Evolutionary conservation across 1,140 invertebrate species (phyloP), one percentile per base, ranked within the genome.

Genomic region (Frieseomelitta varia): DNA sequence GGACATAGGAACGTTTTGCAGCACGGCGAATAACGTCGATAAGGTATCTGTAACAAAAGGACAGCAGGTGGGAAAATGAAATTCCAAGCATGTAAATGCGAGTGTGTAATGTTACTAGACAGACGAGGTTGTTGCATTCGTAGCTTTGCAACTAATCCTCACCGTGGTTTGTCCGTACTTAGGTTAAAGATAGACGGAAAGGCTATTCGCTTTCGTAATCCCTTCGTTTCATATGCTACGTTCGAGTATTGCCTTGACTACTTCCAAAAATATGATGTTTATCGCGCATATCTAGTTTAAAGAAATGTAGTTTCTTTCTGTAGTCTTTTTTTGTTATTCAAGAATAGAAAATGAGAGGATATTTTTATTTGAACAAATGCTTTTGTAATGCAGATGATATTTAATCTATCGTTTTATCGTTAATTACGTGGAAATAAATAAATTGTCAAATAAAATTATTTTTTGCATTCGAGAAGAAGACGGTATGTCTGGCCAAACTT

Each of bases 131-230:
- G 63, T 71, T 68, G 58, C 61, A 71, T 55, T 80, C 30, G 51
- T 24, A 17, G 76, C 47, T 21, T 30, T 34, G 39, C 27, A 39
- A 61, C 67, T 17, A 30, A 71, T 78, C 27, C 51, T 34, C 56
- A 83, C 51, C 74, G 53, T 69, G 75, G 75, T 84, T 47, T 85
- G 78, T 61, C 58, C 81, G 53, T 84, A 73, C 76, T 79, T 68
- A 74, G 56, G 87, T 88, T 88, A 89, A 89, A 89, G 88, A 89
- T 88, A 89, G 87, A 81, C 77, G 51, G 55, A 78, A 71, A 68
- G 69, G 78, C 67, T 69, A 81, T 11, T 63, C 12, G 80, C 84
- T 89, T 81, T 84, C 78, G 87, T 79, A 88, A 86, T 84, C 84
- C 71, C 61, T 80, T 69, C 80, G 74, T 74, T 88, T 68, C 80